Base-by-base conservation (phyloP, 2,113 vertebrate genomes). In the Colinus virginianus region DNA sequence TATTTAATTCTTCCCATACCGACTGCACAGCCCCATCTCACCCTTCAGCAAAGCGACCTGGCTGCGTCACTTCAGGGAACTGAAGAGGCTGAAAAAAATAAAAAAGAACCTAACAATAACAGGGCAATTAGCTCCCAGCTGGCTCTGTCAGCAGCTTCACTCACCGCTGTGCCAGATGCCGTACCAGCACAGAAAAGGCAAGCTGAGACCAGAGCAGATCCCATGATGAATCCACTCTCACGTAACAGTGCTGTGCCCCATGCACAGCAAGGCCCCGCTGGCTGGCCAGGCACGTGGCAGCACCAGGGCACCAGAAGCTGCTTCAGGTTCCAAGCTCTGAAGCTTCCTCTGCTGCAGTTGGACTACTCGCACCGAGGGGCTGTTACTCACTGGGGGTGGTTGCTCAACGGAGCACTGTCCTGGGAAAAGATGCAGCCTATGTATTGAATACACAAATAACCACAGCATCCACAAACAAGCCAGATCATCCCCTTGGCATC, bases 1-100 rank as follows among this genome's bases (percentile, higher is more conserved):
- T 34, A 88, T 59, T 74, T 83, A 79, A 49, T 83, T 72, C 71
- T 70, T 90, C 71, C 59, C 59, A 32, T 46, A 32, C 26, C 26
- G 82, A 26, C 36, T 42, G 76, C 71, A 66, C 13, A 26, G 61
- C 36, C 46, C 38, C 59, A 82, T 59, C 84, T 46, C 34, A 89
- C 75, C 46, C 72, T 13, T 61, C 67, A 88, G 6, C 4, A 28
- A 55, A 28, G 42, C 48, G 45, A 42, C 42, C 30, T 55, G 12
- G 49, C 8, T 51, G 32, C 79, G 71, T 62, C 81, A 79, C 22
- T 49, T 43, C 70, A 15, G 61, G 15, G 56, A 88, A 56, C 63
- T 38, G 14, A 30, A 51, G 21, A 74, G 36, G 38, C 72, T 0
- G 3, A 78, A 2, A 30, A 40, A 36, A 36, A 36, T n/a, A 36